These are phyloP conservation scores for Ptychadena robeensis DNA, from an alignment of 2,797 vertebrate species.

Conservation along the genomic window DNA sequence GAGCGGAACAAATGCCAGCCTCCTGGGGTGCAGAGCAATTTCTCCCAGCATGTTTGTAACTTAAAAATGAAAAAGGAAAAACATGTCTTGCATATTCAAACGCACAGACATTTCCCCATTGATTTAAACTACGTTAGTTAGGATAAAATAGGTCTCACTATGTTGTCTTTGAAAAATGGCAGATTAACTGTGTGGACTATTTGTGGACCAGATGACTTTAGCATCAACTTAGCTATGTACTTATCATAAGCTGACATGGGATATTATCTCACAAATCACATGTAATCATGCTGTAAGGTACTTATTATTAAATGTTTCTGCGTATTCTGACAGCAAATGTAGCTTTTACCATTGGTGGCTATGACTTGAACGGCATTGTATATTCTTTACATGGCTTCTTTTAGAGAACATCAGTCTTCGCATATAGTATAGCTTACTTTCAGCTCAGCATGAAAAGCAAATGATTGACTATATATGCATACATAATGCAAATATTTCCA, in stretches of 20 bases:
- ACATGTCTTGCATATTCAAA: no score
- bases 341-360: neutral
- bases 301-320: neutral
- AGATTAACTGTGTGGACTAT: no score
- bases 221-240: no score
- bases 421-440: neutral
- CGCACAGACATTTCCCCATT: no score
- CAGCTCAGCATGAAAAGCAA: constrained; percentile 6
- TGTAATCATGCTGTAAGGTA: neutral
- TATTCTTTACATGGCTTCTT: neutral
- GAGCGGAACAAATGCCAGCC: no score
- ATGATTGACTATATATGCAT: constrained; percentile 16
- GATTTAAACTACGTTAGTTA: no score
- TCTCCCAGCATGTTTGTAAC: no score
- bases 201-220: no score
- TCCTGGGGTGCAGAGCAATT: no score
- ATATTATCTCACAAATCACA: neutral
- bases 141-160: no score
- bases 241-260: neutral
- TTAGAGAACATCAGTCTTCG: neutral
- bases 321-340: neutral
- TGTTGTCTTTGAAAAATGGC: no score
- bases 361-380: neutral
- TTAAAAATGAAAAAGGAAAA: no score
- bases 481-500: constrained; percentile 19